Percentiles rank a stretch among this genome's conserved stretches.
Conservation (phyloP, 1,140 invertebrate species). For the Archivesica marissinica region DNA sequence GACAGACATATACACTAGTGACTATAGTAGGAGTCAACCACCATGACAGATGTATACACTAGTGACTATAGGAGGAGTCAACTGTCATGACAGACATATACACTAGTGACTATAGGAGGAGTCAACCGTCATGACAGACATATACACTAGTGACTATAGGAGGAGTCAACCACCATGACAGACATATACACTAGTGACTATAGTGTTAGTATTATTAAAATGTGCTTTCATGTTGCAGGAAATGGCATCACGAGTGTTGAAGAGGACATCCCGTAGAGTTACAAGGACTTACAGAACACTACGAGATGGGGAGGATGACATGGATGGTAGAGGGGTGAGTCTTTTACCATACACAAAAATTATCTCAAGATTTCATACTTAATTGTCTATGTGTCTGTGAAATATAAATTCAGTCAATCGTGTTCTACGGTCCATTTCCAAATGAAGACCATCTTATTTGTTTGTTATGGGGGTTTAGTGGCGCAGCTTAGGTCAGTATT, state of each 20-base stretch:
- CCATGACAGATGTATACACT: too few relatives aligned
- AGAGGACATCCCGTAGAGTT: slow-evolving; percentile 21
- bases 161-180: too few relatives aligned
- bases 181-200: background rate
- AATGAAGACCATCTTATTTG: background rate
- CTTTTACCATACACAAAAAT: background rate
- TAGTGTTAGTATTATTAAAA: background rate
- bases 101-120: too few relatives aligned
- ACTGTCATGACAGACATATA: too few relatives aligned
- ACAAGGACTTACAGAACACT: slow-evolving; percentile 28
- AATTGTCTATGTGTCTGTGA: background rate
- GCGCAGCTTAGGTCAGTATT: background rate
- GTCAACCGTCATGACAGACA: too few relatives aligned
- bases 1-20: too few relatives aligned
- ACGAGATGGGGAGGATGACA: slow-evolving; percentile 14
- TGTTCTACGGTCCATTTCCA: background rate
- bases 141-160: too few relatives aligned
- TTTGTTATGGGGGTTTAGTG: too few relatives aligned
- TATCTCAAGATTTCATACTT: background rate
- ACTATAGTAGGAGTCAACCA: too few relatives aligned
- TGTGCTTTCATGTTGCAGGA: slow-evolving; percentile 14
- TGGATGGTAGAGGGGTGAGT: slow-evolving; percentile 28
- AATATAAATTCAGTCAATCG: background rate
- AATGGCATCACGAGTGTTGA: slow-evolving; percentile 49
- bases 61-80: too few relatives aligned